Evolutionary conservation across 1,140 invertebrate genomes (phyloP), one percentile per base, ranked within the genome.

Genomic region (Orius laevigatus): DNA sequence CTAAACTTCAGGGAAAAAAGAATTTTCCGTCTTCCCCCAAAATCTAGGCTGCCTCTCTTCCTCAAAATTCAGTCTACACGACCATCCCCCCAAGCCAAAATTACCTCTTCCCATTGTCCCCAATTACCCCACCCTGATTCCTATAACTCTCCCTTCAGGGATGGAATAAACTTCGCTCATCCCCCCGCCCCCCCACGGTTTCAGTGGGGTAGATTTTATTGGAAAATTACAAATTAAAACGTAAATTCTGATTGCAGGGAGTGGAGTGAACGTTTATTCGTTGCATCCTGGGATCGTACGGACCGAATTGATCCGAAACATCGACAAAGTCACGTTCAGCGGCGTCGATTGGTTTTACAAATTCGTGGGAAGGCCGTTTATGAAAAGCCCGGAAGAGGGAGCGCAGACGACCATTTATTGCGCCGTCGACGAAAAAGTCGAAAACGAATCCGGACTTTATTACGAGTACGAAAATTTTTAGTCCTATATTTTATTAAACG

Each of bases 351-450:
- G 70, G 10, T 56, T 83, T 20, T 65, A 46, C 38, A 52, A 42
- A 43, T 61, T 43, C 48, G 25, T 67, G 1, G 64, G 58, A 52
- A 3, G 46, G 2, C 48, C 50, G 10, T 70, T 77, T 41, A 66
- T 74, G 32, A 84, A 84, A 61, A 68, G 64, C 8, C 68, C 72
- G 0, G 66, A 69, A 52, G 70, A 79, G 55, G 85, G 85, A 1
- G 81, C 81, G 9, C 85, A 90, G 62, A 88, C 85, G 1, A 76
- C 76, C 1, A 66, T 92, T 32, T 74, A 84, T 58, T 84, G 85
- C 58, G 74, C 82, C 2, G 59, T 88, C 1, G 78, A 83, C 61
- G 78, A 81, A 50, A 66, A 72, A 50, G 68, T 74, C 53, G 74
- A 68, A 1, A 64, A 73, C 51, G 64, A 76, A 59, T 75, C 72